Percentiles rank a stretch among this genome's conserved stretches.
Conservation (phyloP, 2,888 invertebrate species). For the Rhagonycha fulva region DNA sequence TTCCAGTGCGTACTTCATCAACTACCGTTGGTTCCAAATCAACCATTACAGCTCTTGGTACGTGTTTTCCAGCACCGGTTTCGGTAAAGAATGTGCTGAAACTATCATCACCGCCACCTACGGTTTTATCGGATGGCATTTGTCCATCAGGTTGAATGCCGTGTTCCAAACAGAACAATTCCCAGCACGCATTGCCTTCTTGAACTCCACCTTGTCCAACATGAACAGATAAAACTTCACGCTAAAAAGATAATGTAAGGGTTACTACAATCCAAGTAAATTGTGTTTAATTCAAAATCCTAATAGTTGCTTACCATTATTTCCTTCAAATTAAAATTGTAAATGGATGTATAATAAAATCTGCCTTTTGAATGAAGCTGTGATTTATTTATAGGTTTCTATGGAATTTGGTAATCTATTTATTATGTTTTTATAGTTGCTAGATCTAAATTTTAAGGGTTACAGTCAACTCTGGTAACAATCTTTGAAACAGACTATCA, state of each 20-base stretch:
- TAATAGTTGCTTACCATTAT: neutral
- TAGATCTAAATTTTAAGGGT: neutral
- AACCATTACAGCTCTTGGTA: conserved; percentile 80
- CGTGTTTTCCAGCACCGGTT: conserved; percentile 80
- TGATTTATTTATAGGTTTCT: neutral
- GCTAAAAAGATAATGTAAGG: conserved; percentile 58
- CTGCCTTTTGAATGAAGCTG: neutral
- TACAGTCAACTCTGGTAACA: no score
- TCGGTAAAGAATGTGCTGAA: conserved; percentile 75
- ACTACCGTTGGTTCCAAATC: conserved; percentile 85
- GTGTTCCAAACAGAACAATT: conserved; percentile 76
- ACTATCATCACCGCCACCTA: conserved; percentile 45
- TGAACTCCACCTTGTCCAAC: conserved; percentile 82
- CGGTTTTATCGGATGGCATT: conserved; percentile 58
- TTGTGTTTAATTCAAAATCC: neutral
- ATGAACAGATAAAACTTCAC: conserved; percentile 81
- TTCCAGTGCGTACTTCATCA: conserved; percentile 67
- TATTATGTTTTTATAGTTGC: neutral
- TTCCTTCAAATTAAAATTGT: neutral
- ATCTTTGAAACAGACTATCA: no score
- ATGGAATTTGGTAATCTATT: neutral
- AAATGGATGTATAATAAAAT: neutral
- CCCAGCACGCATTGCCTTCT: conserved; percentile 80
- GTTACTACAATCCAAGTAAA: neutral
- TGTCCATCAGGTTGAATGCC: conserved; percentile 64